Percentiles rank a stretch among this genome's conserved stretches.
Conservation (phyloP, 2,888 invertebrate species). For the Carterocephalus palaemon region DNA sequence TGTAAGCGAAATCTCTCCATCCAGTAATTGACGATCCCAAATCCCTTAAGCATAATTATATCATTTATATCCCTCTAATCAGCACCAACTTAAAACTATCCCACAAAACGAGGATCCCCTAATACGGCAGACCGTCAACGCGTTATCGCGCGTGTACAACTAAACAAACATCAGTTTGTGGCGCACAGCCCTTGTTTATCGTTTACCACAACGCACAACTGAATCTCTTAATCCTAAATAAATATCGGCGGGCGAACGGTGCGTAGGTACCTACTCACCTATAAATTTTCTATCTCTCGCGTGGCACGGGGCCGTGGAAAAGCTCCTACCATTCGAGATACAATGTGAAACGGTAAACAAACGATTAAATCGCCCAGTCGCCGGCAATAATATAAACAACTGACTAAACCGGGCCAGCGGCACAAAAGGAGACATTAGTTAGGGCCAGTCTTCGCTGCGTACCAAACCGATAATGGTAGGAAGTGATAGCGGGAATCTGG, state of each 20-base stretch:
- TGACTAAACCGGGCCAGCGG: slow-evolving; percentile 67
- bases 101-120: slow-evolving; percentile 3
- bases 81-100: not conserved
- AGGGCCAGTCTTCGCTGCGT: slow-evolving; percentile 56
- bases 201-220: slow-evolving; percentile 59
- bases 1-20: no score
- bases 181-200: slow-evolving; percentile 68
- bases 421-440: slow-evolving; percentile 77
- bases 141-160: slow-evolving; percentile 70
- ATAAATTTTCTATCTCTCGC: slow-evolving; percentile 52
- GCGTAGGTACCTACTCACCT: slow-evolving; percentile 40
- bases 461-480: slow-evolving; percentile 66
- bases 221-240: slow-evolving; percentile 75
- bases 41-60: no score
- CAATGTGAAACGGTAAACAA: slow-evolving; percentile 72
- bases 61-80: no score
- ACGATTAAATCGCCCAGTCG: slow-evolving; percentile 70
- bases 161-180: slow-evolving; percentile 71
- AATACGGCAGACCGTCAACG: slow-evolving; percentile 41
- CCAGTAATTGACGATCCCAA: no score
- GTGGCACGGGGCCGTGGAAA: slow-evolving; percentile 41
- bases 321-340: slow-evolving; percentile 51
- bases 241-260: slow-evolving; percentile 54
- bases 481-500: slow-evolving; percentile 67
- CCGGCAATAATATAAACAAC: slow-evolving; percentile 75